phyloP scores from a whole-genome alignment of 2,113 vertebrate genomes.

The Pardalotus punctatus region DNA sequence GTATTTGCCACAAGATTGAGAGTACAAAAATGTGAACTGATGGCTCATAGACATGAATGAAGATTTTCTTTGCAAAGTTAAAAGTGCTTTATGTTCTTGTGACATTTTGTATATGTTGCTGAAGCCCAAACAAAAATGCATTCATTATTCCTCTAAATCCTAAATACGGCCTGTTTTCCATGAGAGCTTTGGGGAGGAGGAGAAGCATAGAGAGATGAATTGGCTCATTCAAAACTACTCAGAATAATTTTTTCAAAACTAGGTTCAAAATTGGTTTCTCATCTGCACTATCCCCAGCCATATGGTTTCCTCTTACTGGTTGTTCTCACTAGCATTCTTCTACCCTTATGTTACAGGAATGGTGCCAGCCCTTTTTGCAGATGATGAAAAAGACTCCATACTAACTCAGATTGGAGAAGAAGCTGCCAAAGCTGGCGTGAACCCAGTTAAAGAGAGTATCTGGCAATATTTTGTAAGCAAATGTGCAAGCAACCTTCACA shows the following conservation, averaged over 20 bases:
- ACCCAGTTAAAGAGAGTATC: slow-evolving; percentile 86
- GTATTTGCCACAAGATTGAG: neutral
- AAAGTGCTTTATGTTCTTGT: neutral
- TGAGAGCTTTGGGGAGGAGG: neutral
- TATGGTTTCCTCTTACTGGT: slow-evolving; percentile 3
- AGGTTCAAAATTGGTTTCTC: slow-evolving; percentile 12
- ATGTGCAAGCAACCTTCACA: slow-evolving; percentile 90
- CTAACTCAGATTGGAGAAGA: slow-evolving; percentile 84
- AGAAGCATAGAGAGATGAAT: neutral
- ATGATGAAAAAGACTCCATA: slow-evolving; percentile 89
- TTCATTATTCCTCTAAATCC: neutral
- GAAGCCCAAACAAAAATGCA: neutral
- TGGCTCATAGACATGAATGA: neutral
- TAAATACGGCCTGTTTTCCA: neutral
- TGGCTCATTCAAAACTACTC: neutral
- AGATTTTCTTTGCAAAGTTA: neutral
- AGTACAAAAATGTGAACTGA: neutral
- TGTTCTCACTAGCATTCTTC: neutral
- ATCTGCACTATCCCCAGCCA: neutral
- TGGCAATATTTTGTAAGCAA: slow-evolving; percentile 95
- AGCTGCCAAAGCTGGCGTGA: slow-evolving; percentile 77
- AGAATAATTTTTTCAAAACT: neutral
- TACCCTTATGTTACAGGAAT: slow-evolving; percentile 77
- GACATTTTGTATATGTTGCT: neutral
- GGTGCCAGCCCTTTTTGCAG: slow-evolving; percentile 90